Base-by-base conservation (phyloP, 2,888 invertebrate genomes). In the Malachius bipustulatus region DNA sequence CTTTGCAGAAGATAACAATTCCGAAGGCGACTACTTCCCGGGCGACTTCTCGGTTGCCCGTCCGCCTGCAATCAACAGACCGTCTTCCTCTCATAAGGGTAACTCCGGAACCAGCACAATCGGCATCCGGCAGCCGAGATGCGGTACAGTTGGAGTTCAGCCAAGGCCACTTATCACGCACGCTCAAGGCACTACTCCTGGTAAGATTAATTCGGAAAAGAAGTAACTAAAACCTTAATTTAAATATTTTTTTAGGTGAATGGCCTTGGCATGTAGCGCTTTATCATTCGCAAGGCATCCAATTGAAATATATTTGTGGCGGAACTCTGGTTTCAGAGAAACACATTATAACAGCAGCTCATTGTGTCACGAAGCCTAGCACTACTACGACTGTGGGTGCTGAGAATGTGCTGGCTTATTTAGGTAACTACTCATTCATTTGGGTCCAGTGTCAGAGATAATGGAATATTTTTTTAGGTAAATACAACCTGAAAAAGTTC, bases 181-280 rank as follows among this genome's bases (percentile, higher is more conserved):
- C 38, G 77, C 75, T 0, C 66, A 67, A 12, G 65, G 67, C 1
- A 73, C 75, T 0, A 52, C 65, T 28, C 70, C 71, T 45, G 76
- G 75, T 13, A 70, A 71, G 45, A 71, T n/a, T n/a, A n/a, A n/a
- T n/a, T n/a, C n/a, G n/a, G n/a, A n/a, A n/a, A n/a, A n/a, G n/a
- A n/a, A n/a, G n/a, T n/a, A n/a, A n/a, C n/a, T n/a, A n/a, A n/a
- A n/a, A n/a, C n/a, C n/a, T n/a, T n/a, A n/a, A n/a, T n/a, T n/a
- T n/a, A n/a, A n/a, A 65, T 1, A 70, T 71, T 0, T 51, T 66
- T 36, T 65, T 66, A 47, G 75, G 75, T 0, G 71, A 77, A 47
- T 77, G 73, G 73, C 77, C 77, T 0, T 78, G 78, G 78, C 77
- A 77, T 54, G 71, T 70, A 10, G 77, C 77, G 0, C 52, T 77